Base-by-base conservation (phyloP, 2,888 invertebrate species). In the Lasiommata megera region DNA sequence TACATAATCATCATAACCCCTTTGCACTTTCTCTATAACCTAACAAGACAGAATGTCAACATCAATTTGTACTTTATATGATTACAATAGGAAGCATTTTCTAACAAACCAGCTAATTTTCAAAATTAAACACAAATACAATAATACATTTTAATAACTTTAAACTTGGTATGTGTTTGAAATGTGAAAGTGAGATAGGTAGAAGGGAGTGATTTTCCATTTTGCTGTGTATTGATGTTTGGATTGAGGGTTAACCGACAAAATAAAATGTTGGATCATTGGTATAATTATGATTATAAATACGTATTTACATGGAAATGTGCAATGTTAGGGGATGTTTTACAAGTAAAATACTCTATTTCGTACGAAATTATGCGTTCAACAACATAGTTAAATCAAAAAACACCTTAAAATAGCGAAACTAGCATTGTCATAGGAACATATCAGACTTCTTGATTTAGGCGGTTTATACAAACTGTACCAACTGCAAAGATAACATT, bases 181-280 rank as follows among this genome's bases (percentile, higher is more conserved):
- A 47, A 34, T 17, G 7, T 17, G 34, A 34, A 6, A 11, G 14
- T 9, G 28, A 44, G 23, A 31, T 14, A 44, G 44, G 14, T 16
- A 17, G 6, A 7, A 46, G 36, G 8, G 17, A 8, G 17, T 37
- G 36, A 11, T 31, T 23, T 48, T 36, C 14, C 28, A 38, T 38
- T 50, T 57, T 38, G 58, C 23, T 47, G 48, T 38, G 58, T 79
- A 80, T 79, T 82, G 80, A 80, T 82, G 76, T 83, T 82, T 79
- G 71, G 70, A 67, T 55, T 55, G 40, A 67, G 23, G 76, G 78
- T 72, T 74, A 77, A 6, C 68, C 80, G 64, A 66, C 80, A 58
- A 73, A 63, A 62, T 54, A 51, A 64, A 66, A 44, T 54, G 36
- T 38, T 52, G 23, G 55, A 56, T 54, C 64, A 29, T 29, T 17